Evolutionary conservation across 92 coral and sea anemone genomes (phyloP).

Genomic region (Epizoanthus ramosus): DNA sequence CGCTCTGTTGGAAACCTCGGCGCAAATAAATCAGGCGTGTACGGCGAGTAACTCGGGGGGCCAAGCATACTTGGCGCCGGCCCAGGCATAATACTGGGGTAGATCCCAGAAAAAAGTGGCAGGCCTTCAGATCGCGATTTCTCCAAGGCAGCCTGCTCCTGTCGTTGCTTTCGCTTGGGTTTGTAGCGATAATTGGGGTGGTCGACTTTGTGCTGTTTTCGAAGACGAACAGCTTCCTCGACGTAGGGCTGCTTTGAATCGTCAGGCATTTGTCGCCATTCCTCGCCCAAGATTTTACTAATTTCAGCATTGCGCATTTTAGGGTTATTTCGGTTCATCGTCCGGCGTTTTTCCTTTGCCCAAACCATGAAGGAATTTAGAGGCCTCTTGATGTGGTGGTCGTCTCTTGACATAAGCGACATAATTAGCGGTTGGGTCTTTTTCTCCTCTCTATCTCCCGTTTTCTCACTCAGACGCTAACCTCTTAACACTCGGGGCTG

Average conservation of each 20-base stretch:
- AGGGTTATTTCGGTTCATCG: conserved; percentile 85
- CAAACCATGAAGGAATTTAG: conserved; percentile 93
- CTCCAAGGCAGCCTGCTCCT: conserved; percentile 51
- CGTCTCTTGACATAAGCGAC: conserved; percentile 49
- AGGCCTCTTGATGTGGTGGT: conserved; percentile 81
- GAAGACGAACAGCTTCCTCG: conserved; percentile 78
- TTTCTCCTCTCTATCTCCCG: conserved; percentile 11
- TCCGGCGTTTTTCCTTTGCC: conserved; percentile 82
- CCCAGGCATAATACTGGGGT: conserved; percentile 35
- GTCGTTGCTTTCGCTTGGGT: conserved; percentile 76
- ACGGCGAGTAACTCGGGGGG: conserved; percentile 8
- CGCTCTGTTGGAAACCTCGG: conserved; percentile 48
- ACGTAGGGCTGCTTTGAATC: conserved; percentile 82
- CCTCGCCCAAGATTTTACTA: conserved; percentile 89
- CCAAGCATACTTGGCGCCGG: conserved; percentile 31
- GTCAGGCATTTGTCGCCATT: conserved; percentile 82
- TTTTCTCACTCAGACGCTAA: conserved; percentile 18
- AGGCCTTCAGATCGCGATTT: conserved; percentile 49
- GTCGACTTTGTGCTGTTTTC: conserved; percentile 87
- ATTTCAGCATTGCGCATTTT: conserved; percentile 94
- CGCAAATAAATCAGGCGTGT: conserved; percentile 31
- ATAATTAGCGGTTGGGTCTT: neutral
- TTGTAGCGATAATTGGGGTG: conserved; percentile 88
- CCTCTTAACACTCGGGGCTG: conserved; percentile 16
- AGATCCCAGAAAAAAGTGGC: conserved; percentile 43